Base-by-base conservation (phyloP, 2,113 vertebrate genomes). In the Bos indicus region DNA sequence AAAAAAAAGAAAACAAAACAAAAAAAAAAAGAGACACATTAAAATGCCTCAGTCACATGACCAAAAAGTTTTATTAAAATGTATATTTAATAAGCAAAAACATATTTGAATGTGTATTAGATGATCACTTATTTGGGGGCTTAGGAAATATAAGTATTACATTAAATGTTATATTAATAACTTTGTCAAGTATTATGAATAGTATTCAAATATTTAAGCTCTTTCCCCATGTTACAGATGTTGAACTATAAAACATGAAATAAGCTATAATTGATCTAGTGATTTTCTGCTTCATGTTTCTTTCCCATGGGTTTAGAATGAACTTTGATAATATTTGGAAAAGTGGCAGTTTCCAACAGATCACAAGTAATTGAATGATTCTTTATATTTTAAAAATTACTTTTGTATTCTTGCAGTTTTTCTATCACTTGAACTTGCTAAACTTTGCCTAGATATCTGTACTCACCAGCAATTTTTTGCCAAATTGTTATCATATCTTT, bases 401-500 rank as follows among this genome's bases (percentile, higher is more conserved):
- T 97, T 95, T 62, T 15, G 2, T 91, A 57, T 88, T 59, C 54
- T 90, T 93, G 10, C 3, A 67, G 60, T 90, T 87, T 23, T 94
- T 96, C n/a, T 97, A 14, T n/a, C 48, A 90, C 40, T 91, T 94
- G 64, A 95, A 91, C 59, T 94, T 90, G 57, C 46, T 89, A 60
- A 88, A 89, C 0, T 90, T 91, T 90, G 26, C 77, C 52, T 40
- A 40, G 54, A 57, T 92, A 97, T 82, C 57, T 97, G 7, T 64
- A 81, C 64, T 89, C 19, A 77, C 13, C 56, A 95, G 67, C 15
- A 94, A 46, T 30, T 54, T 94, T 85, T 82, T 83, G 8, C 36
- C 96, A 71, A 91, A 96, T 56, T 90, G 8, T 83, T 96, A 48
- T 82, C 62, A 87, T 95, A 89, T 95, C 71, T 98, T 97, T 97